These are phyloP conservation scores for Lophotriccus pileatus DNA, from an alignment of 2,797 vertebrate species.

Conservation along the genomic window DNA sequence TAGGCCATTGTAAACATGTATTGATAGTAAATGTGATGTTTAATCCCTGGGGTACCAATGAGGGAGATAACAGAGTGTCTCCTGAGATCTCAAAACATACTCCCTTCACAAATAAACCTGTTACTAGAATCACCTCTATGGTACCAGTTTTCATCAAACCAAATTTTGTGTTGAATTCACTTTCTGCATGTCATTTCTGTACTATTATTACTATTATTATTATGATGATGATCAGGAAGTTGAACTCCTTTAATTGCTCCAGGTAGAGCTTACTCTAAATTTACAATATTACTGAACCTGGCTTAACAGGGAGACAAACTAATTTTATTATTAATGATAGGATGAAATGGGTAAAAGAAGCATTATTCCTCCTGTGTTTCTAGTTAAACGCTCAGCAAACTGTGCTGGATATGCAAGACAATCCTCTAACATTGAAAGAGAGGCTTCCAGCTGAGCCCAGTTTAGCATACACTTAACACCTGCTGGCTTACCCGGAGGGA, in stretches of 20 bases:
- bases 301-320: not conserved
- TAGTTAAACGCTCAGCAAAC: not conserved
- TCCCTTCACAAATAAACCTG: not conserved
- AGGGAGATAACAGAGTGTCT: not conserved
- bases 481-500: not conserved
- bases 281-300: not conserved
- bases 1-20: not conserved
- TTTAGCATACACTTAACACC: conserved; percentile 8
- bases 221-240: not conserved
- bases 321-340: conserved; percentile 21
- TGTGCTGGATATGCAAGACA: not conserved
- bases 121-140: not conserved
- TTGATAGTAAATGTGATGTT: not conserved
- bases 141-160: not conserved
- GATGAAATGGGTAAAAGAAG: conserved; percentile 13
- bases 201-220: not conserved
- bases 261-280: not conserved
- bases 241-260: not conserved
- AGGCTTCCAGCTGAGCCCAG: conserved; percentile 44
- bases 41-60: not conserved
- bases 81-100: not conserved
- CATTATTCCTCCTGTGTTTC: not conserved
- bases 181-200: not conserved
- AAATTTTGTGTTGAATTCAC: not conserved
- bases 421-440: not conserved